Base-by-base conservation (phyloP, 2,888 invertebrate genomes). In the Lysandra coridon region DNA sequence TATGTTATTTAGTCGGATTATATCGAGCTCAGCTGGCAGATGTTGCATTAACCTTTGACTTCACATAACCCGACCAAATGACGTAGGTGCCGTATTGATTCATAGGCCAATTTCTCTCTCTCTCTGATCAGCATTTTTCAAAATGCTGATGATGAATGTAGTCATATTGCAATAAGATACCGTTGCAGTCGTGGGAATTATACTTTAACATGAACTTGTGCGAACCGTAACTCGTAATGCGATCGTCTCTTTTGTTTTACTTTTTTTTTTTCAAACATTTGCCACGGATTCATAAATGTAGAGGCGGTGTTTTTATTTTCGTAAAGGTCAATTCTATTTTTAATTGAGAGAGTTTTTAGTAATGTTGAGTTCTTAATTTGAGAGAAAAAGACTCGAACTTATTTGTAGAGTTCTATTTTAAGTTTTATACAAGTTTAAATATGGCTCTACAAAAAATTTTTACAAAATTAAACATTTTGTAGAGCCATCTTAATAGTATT, bases 121-220 rank as follows among this genome's bases (percentile, higher is more conserved):
- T 23, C 23, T 23, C 23, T 23, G 23, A 23, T 23, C 23, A 23
- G 23, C 23, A 23, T 23, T 23, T 23, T 23, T 23, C 23, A 23
- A 23, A 23, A 23, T 23, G 33, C 33, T 69, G 69, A 37, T 69
- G 69, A 17, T 33, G 33, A 37, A 37, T 85, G 84, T 85, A 85
- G 85, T 84, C 84, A 85, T 82, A 85, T 83, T 83, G 84, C 82
- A 84, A 84, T 83, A 84, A 83, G 83, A 85, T 83, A 85, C 85
- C 84, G 85, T 84, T 85, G 81, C 80, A 81, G 82, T 82, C 85
- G 84, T 85, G 85, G 83, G 85, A 85, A 85, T 82, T 82, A 83
- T 82, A 82, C 82, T 84, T 85, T 84, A 82, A 83, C 82, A 82
- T 81, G 81, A 82, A 80, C 82, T 82, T 82, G 81, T 80, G 79